Evolutionary conservation across 92 coral and sea anemone species (phyloP), one percentile per base, ranked within the genome.

Genomic region (Ricordea florida): DNA sequence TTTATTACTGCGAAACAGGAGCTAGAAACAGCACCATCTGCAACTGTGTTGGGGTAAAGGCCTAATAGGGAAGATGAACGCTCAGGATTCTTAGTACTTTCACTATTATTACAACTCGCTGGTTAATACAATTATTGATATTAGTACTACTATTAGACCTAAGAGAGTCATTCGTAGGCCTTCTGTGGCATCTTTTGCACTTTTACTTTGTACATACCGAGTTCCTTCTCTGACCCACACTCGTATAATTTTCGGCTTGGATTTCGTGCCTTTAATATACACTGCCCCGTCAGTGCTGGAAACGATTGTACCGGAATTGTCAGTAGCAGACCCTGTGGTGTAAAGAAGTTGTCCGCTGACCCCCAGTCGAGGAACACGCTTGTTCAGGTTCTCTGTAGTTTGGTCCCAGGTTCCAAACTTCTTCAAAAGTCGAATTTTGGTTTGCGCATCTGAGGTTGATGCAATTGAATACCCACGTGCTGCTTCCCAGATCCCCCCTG

Each of bases 151-250:
- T n/a, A n/a, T n/a, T n/a, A n/a, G n/a, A n/a, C n/a, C n/a, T n/a
- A n/a, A n/a, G n/a, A n/a, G n/a, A n/a, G n/a, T n/a, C n/a, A n/a
- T n/a, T n/a, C n/a, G n/a, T n/a, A n/a, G n/a, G n/a, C n/a, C n/a
- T n/a, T n/a, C n/a, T n/a, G n/a, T n/a, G n/a, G n/a, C n/a, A n/a
- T n/a, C n/a, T n/a, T n/a, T n/a, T n/a, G n/a, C n/a, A n/a, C n/a
- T n/a, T n/a, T n/a, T n/a, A n/a, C n/a, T n/a, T n/a, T n/a, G 27
- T 17, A 25, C 63, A 14, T 78, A 85, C 90, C 90, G 69, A 6
- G 90, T 72, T 18, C 86, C 90, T 42, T 79, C 86, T 69, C 90
- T 65, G 28, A 79, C 67, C 90, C 90, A 85, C 4, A 78, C 42
- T 43, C 81, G 44, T 18, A 85, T 43, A 10, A 65, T 70, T 43